Conservation (phyloP, 1,140 invertebrate genomes). For the Sinonovacula constricta region DNA sequence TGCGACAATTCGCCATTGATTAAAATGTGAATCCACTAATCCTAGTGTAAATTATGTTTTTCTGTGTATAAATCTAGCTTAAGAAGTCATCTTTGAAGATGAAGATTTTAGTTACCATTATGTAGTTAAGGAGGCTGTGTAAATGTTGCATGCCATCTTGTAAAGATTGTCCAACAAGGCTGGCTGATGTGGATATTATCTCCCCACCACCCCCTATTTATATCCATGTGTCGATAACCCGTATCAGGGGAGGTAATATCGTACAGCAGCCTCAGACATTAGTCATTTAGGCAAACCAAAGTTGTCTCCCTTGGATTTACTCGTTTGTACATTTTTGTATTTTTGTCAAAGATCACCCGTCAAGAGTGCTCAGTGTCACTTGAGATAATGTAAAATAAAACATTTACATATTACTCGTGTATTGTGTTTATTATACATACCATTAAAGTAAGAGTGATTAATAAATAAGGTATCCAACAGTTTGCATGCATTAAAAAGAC, state of each 20-base stretch:
- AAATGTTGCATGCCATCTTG: not conserved
- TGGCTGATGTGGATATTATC: not conserved
- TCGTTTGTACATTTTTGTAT: conserved; percentile 41
- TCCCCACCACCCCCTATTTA: not conserved
- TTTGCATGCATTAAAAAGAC: no score
- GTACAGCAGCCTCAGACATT: not conserved
- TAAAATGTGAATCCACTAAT: no score
- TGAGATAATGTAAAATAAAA: conserved; percentile 57
- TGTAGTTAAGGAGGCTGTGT: not conserved
- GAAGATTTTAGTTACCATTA: not conserved
- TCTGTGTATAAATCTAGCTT: no score
- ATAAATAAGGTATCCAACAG: no score
- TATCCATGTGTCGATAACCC: no score
- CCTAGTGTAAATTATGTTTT: no score
- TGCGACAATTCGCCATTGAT: no score
- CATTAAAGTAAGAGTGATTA: no score
- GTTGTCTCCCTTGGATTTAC: not conserved
- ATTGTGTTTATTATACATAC: no score
- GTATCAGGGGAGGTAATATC: not conserved
- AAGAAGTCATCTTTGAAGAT: no score
- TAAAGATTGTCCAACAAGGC: not conserved
- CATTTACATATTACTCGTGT: conserved; percentile 47
- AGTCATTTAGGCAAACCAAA: conserved; percentile 11
- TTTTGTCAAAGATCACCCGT: conserved; percentile 47
- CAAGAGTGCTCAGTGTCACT: conserved; percentile 43